Conservation (phyloP, 2,113 vertebrate species). For the Indri indri region DNA sequence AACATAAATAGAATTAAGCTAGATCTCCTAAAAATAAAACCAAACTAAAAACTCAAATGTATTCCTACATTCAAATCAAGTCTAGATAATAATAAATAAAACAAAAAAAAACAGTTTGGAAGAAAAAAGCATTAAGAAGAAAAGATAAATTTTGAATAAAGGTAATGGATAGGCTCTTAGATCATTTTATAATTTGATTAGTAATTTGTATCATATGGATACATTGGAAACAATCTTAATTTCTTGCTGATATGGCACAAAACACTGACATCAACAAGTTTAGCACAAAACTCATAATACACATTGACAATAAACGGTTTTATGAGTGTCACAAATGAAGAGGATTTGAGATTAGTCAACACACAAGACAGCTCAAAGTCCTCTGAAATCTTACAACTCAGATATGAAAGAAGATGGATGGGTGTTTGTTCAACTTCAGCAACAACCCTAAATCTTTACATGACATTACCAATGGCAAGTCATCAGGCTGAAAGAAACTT, state of each 20-base stretch:
- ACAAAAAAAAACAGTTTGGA: background rate
- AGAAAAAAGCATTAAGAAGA: background rate
- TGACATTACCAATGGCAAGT: background rate
- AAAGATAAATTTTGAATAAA: background rate
- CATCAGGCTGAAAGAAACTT: background rate
- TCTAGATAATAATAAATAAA: background rate
- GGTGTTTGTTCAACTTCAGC: background rate
- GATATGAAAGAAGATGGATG: background rate
- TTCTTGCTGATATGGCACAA: background rate
- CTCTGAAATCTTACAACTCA: background rate
- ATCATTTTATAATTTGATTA: background rate
- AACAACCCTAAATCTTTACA: background rate
- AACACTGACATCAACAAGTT: background rate
- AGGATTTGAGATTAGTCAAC: background rate
- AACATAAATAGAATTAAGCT: background rate
- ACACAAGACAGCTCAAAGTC: background rate
- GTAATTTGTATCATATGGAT: background rate
- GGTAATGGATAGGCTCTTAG: background rate
- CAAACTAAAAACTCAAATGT: background rate
- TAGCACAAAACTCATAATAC: background rate
- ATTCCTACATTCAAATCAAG: background rate
- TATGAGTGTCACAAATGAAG: background rate
- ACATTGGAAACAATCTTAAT: background rate
- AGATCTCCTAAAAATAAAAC: background rate
- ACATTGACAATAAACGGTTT: background rate